Percentiles rank a stretch among this genome's conserved stretches.
Evolutionary conservation across 2,113 vertebrate genomes (phyloP).

Genomic region (Oryzias celebensis): DNA sequence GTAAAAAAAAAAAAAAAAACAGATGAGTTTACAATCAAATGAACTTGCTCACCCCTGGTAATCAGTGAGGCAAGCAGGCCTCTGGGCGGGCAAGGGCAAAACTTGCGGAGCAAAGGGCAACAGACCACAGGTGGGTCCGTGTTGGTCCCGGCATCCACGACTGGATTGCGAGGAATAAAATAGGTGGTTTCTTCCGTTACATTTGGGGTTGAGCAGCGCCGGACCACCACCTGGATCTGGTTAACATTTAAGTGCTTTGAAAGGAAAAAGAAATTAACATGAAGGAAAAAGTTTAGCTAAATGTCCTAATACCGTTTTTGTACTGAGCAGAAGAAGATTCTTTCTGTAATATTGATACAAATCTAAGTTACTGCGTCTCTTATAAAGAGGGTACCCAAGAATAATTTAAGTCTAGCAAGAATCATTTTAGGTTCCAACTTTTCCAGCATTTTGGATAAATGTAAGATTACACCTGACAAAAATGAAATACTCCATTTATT

Average conservation of each 20-base stretch:
- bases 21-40: background rate
- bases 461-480: too few species aligned
- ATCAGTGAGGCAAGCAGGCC: slow-evolving; percentile 81
- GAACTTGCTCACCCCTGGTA: slow-evolving; percentile 81
- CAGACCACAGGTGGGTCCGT: slow-evolving; percentile 70
- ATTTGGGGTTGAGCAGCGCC: slow-evolving; percentile 70
- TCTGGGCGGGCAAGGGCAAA: slow-evolving; percentile 84
- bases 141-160: slow-evolving; percentile 74
- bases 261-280: background rate
- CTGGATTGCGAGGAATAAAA: slow-evolving; percentile 65
- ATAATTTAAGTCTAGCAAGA: too few species aligned
- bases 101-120: slow-evolving; percentile 70
- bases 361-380: too few species aligned
- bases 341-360: too few species aligned
- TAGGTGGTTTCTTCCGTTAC: slow-evolving; percentile 72
- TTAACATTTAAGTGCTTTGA: slow-evolving; percentile 68
- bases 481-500: too few species aligned
- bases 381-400: too few species aligned
- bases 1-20: background rate
- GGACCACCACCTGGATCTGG: slow-evolving; percentile 73
- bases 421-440: too few species aligned
- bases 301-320: too few species aligned
- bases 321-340: too few species aligned
- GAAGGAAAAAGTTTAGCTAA: too few species aligned
- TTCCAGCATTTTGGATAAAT: too few species aligned